Base-by-base conservation (phyloP, 2,113 vertebrate species). In the Onychostoma macrolepis region DNA sequence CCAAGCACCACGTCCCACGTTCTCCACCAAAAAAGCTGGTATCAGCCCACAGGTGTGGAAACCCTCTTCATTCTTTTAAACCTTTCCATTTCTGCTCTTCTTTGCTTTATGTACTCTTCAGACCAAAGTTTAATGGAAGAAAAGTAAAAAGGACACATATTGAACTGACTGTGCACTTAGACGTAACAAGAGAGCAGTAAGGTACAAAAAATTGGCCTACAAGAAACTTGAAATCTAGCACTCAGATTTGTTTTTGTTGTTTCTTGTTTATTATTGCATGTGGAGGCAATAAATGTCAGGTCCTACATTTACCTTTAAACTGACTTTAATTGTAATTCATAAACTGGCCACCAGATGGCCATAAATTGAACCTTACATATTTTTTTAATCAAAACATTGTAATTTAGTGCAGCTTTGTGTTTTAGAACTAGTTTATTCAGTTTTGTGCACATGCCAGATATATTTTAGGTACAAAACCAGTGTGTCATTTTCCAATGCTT, bases 31-130 rank as follows among this genome's bases (percentile, higher is more conserved):
- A 93, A 97, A 95, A 4, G 96, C 96, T 2, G 98, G 98, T 80
- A 97, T 99, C 76, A 95, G 96, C 91, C 94, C 98, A 2, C 98
- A 99, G 97, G 98, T 99, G 97, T 99, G 98, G 98, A 99, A 95
- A 93, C 98, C 98, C 89, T 96, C 96, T 90, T 95, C 96, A 90
- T 97, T 94, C 87, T 95, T 94, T 93, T 97, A 97, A 89, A 93
- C 92, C 17, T 72, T 87, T 33, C 33, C 43, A 74, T 61, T 79
- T 85, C 56, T 86, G 26, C 71, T 80, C 69, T 88, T 58, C 3
- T 80, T 78, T 41, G 13, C 36, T 85, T 91, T 93, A 93, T 89
- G 0, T 17, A 76, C 53, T 89, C 81, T 76, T 86, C 83, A 89
- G 56, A 83, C 75, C 58, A 84, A 84, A 63, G 84, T 30, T 76